phyloP scores from a whole-genome alignment of 2,888 invertebrate genomes.

The Boloria euphrosyne region DNA sequence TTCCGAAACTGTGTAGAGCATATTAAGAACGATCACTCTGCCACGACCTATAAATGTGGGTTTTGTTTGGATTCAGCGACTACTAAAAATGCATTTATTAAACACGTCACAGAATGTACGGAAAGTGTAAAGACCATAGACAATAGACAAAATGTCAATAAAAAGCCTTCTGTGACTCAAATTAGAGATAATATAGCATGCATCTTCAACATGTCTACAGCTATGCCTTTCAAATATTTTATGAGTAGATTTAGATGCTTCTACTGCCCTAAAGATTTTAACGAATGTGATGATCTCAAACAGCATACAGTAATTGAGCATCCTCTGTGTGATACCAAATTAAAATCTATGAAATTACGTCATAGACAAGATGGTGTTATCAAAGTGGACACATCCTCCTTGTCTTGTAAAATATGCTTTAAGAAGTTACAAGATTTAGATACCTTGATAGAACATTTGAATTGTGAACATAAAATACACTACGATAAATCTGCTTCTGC shows the following conservation, averaged over 20 bases:
- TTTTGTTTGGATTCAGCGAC: constrained; percentile 53
- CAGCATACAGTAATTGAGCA: constrained; percentile 61
- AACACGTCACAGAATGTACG: constrained; percentile 32
- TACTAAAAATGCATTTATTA: constrained; percentile 46
- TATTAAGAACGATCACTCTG: constrained; percentile 54
- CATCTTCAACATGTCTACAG: constrained; percentile 66
- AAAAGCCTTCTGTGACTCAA: constrained; percentile 52
- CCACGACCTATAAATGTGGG: constrained; percentile 50
- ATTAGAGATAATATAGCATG: constrained; percentile 59
- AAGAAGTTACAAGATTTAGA: constrained; percentile 51
- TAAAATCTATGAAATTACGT: constrained; percentile 59
- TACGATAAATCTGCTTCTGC: constrained; percentile 53
- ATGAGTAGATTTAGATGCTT: constrained; percentile 68
- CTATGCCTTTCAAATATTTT: constrained; percentile 67
- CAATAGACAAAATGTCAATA: constrained; percentile 36
- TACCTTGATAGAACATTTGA: constrained; percentile 54
- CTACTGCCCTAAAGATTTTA: constrained; percentile 67
- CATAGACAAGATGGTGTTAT: constrained; percentile 62
- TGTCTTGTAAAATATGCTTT: constrained; percentile 62
- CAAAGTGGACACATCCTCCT: constrained; percentile 61
- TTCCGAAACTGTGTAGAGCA: constrained; percentile 53
- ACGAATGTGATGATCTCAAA: constrained; percentile 58
- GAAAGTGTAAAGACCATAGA: constrained; percentile 16
- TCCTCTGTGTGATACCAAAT: constrained; percentile 59
- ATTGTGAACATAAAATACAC: constrained; percentile 51